Evolutionary conservation across 2,113 vertebrate species (phyloP).

Genomic region (Leucopsar rothschildi): DNA sequence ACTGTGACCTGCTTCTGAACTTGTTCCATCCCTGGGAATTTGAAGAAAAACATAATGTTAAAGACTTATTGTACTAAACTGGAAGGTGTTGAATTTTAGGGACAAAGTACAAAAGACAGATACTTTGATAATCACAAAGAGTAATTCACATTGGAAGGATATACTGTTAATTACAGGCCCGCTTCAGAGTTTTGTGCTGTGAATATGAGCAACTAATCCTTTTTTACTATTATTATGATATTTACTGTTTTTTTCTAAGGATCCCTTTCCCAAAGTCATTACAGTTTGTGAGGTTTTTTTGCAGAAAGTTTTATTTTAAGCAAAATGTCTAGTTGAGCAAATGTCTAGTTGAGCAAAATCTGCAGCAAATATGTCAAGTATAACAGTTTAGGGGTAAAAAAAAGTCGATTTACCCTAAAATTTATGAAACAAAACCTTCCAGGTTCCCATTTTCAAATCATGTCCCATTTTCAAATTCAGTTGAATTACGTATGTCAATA

Average conservation of each 20-base stretch:
- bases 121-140: not conserved
- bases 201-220: not conserved
- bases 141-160: not conserved
- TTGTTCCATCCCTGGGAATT: not conserved
- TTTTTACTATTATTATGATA: not conserved
- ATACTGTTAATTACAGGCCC: not conserved
- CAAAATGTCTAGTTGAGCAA: not conserved
- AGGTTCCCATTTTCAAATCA: not conserved
- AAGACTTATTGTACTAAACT: not conserved
- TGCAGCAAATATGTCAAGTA: not conserved
- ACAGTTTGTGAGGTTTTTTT: fast-evolving
- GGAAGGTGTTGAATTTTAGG: not conserved
- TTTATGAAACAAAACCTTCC: not conserved
- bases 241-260: not conserved
- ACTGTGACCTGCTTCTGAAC: not conserved
- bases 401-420: not conserved
- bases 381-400: fast-evolving
- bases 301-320: not conserved
- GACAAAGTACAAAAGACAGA: not conserved
- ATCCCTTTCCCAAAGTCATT: not conserved
- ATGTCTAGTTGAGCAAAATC: not conserved
- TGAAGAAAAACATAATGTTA: not conserved
- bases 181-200: not conserved
- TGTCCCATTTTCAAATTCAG: not conserved
- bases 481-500: not conserved